Evolutionary conservation across 2,888 invertebrate genomes (phyloP).

Genomic region (Sminthurinus aureus): DNA sequence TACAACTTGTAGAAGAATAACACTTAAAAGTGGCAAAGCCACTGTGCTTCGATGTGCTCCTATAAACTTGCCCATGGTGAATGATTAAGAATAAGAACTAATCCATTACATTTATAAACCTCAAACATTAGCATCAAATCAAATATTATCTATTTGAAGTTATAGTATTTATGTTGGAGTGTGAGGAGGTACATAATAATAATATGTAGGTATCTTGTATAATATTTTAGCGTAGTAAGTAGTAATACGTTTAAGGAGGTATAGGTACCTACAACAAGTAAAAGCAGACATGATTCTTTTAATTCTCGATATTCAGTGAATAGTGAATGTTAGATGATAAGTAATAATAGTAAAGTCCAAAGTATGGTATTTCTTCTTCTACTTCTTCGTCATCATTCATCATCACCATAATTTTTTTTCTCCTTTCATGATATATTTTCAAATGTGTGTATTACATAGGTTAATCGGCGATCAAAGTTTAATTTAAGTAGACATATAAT

Average conservation of each 20-base stretch:
- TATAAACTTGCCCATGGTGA: slow-evolving; percentile 30
- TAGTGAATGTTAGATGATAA: neutral
- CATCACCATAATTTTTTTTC: neutral
- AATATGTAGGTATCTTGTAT: neutral
- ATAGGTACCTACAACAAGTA: neutral
- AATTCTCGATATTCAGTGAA: neutral
- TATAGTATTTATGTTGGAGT: neutral
- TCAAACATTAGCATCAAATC: neutral
- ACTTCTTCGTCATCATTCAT: neutral
- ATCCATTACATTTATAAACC: neutral
- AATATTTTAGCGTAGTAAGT: neutral
- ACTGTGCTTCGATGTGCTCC: slow-evolving; percentile 15
- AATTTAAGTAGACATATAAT: neutral
- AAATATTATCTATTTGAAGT: no score
- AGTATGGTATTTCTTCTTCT: neutral
- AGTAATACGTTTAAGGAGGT: neutral
- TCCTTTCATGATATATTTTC: neutral
- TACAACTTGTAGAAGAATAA: slow-evolving; percentile 3
- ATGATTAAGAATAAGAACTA: slow-evolving; percentile 2
- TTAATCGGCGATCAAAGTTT: neutral
- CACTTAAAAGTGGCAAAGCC: slow-evolving; percentile 15
- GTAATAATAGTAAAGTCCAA: neutral
- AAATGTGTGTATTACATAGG: no score
- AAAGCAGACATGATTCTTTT: no score
- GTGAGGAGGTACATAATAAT: neutral